A percentile compares a stretch with the other conserved stretches of the same genome.
Evolutionary conservation across 1,140 invertebrate genomes (phyloP).

Genomic region (Phymorhynchus buccinoides): DNA sequence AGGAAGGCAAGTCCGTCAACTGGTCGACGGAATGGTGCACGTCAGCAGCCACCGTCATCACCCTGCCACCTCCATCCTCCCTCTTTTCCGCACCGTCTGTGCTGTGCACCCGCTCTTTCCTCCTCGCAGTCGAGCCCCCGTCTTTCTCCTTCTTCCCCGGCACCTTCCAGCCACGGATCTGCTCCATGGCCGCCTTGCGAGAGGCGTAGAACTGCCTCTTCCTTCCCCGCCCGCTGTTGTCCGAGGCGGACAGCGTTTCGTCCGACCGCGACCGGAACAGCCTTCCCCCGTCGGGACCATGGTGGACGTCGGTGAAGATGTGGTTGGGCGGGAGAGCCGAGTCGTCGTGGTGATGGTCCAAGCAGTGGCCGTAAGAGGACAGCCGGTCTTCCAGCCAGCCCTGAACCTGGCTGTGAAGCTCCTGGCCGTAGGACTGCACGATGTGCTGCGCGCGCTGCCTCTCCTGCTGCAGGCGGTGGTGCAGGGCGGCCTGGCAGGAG

Average conservation of each 20-base stretch:
- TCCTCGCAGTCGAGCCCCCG: neutral
- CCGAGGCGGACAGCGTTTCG: slow-evolving; percentile 72
- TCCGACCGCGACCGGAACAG: slow-evolving; percentile 71
- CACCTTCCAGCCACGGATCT: slow-evolving; percentile 66
- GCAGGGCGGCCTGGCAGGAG: slow-evolving; percentile 56
- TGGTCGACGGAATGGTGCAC: slow-evolving; percentile 14
- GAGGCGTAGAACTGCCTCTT: slow-evolving; percentile 68
- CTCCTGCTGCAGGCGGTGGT: slow-evolving; percentile 53
- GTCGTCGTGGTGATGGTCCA: slow-evolving; percentile 70
- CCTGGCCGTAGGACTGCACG: slow-evolving; percentile 46
- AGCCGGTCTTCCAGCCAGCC: slow-evolving; percentile 64
- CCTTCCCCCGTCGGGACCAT: slow-evolving; percentile 59
- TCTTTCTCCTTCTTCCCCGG: slow-evolving; percentile 34
- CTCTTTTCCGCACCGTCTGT: neutral
- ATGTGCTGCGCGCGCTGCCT: slow-evolving; percentile 44
- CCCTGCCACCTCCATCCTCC: neutral
- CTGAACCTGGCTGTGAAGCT: slow-evolving; percentile 59
- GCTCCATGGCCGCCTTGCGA: slow-evolving; percentile 65
- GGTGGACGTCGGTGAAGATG: slow-evolving; percentile 63
- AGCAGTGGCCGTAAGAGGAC: slow-evolving; percentile 62
- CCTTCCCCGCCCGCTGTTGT: slow-evolving; percentile 66
- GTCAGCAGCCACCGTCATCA: slow-evolving; percentile 34
- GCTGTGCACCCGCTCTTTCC: neutral
- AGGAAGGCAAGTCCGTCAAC: slow-evolving; percentile 35
- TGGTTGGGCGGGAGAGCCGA: slow-evolving; percentile 65